Conservation (phyloP, 2,113 vertebrate genomes). For the Passer montanus region DNA sequence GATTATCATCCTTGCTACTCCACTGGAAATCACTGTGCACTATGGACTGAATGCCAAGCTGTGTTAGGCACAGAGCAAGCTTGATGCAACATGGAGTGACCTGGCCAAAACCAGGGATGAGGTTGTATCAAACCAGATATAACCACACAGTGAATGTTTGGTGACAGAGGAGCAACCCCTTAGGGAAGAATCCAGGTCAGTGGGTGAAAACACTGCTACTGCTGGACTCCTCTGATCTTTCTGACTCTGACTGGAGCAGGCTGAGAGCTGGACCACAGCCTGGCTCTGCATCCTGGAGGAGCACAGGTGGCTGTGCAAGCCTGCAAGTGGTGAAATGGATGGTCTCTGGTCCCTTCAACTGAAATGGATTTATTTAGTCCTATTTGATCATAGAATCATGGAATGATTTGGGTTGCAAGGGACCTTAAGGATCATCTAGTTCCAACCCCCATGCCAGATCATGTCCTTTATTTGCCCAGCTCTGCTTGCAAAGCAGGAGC, state of each 20-base stretch:
- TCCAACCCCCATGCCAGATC: not conserved
- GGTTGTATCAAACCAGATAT: not conserved
- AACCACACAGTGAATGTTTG: not conserved
- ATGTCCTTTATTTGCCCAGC: not conserved
- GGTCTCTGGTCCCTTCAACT: not conserved
- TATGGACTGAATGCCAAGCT: not conserved
- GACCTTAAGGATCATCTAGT: not conserved
- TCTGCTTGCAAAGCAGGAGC: conserved; percentile 9
- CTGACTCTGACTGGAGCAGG: not conserved
- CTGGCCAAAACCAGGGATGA: not conserved
- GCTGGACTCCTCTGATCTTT: not conserved
- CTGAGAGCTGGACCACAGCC: not conserved
- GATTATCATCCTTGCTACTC: not conserved
- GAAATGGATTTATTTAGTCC: not conserved
- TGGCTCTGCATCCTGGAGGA: not conserved
- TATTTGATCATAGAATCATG: accelerated
- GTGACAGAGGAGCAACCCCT: not conserved
- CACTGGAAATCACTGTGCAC: not conserved
- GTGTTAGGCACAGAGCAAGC: not conserved
- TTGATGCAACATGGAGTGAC: accelerated
- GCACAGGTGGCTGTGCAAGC: not conserved
- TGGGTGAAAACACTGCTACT: not conserved
- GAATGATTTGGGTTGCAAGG: not conserved
- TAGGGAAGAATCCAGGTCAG: not conserved
- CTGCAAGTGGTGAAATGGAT: not conserved